Conservation (phyloP, 2,888 invertebrate genomes). For the Drosophila mimica region DNA sequence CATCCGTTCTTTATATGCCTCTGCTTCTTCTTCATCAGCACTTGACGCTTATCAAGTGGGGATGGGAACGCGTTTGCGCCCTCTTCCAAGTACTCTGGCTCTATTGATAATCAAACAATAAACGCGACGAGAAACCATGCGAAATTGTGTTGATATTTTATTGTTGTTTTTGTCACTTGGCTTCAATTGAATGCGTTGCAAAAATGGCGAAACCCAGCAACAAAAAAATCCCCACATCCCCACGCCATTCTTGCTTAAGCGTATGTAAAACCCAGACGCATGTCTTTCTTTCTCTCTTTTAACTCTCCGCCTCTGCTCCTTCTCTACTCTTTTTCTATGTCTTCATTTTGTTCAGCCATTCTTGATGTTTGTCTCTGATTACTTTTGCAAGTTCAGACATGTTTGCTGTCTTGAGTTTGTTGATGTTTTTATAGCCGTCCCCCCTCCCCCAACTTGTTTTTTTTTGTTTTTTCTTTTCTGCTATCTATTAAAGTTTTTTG, state of each 20-base stretch:
- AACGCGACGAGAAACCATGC: conserved; percentile 60
- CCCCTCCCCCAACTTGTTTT: neutral
- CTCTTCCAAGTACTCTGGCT: conserved; percentile 14
- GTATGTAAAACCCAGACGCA: conserved; percentile 29
- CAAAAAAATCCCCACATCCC: conserved; percentile 3
- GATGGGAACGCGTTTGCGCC: neutral
- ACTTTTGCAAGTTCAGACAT: conserved; percentile 41
- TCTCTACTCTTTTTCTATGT: conserved; percentile 4
- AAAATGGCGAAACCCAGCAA: conserved; percentile 20
- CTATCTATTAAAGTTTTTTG: conserved; percentile 18
- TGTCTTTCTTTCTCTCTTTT: conserved; percentile 34
- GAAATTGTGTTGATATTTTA: conserved; percentile 40
- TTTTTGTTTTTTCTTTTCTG: conserved; percentile 3
- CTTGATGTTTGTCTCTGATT: conserved; percentile 36
- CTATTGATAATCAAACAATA: conserved; percentile 75
- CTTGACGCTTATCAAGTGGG: conserved; percentile 29
- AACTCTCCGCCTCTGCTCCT: neutral
- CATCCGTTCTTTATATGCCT: neutral
- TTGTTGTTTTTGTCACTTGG: conserved; percentile 36
- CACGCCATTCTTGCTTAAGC: neutral
- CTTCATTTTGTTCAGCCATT: conserved; percentile 15
- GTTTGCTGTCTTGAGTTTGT: conserved; percentile 38
- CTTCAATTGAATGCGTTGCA: conserved; percentile 49
- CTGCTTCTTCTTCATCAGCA: conserved; percentile 21
- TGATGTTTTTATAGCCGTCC: conserved; percentile 45